Percentiles rank a stretch among this genome's conserved stretches.
These are phyloP conservation scores for Colossoma macropomum DNA, from an alignment of 2,113 vertebrate genomes.

Conservation along the genomic window DNA sequence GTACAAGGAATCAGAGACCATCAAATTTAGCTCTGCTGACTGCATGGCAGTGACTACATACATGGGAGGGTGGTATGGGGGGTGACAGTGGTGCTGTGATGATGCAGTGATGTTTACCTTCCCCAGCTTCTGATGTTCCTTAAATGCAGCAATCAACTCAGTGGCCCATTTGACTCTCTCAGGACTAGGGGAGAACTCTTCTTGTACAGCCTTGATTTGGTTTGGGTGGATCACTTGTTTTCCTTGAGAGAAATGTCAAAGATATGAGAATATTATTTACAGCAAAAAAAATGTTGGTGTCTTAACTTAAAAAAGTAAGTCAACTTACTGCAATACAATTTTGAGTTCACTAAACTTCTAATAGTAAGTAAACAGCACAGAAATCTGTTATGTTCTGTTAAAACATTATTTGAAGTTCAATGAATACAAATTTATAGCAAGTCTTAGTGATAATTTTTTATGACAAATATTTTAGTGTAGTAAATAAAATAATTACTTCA, in stretches of 20 bases:
- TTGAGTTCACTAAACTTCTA: too few species aligned
- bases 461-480: too few species aligned
- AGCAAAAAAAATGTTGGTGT: too few species aligned
- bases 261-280: background rate
- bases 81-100: background rate
- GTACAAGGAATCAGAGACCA: slow-evolving; percentile 1
- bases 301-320: too few species aligned
- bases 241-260: slow-evolving; percentile 75
- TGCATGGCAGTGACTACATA: background rate
- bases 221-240: slow-evolving; percentile 99
- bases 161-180: slow-evolving; percentile 91
- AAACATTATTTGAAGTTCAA: too few species aligned
- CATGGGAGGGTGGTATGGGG: too few species aligned
- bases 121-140: slow-evolving; percentile 91
- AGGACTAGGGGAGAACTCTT: slow-evolving; percentile 91
- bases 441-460: too few species aligned
- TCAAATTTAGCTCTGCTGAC: background rate
- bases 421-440: too few species aligned
- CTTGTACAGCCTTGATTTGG: slow-evolving; percentile 91
- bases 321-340: too few species aligned
- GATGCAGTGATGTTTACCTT: slow-evolving; percentile 80
- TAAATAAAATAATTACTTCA: too few species aligned
- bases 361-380: too few species aligned
- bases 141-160: slow-evolving; percentile 92
- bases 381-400: too few species aligned